These are phyloP conservation scores for Sarcophaga variegata DNA, from an alignment of 2,888 invertebrate species.

Conservation along the genomic window DNA sequence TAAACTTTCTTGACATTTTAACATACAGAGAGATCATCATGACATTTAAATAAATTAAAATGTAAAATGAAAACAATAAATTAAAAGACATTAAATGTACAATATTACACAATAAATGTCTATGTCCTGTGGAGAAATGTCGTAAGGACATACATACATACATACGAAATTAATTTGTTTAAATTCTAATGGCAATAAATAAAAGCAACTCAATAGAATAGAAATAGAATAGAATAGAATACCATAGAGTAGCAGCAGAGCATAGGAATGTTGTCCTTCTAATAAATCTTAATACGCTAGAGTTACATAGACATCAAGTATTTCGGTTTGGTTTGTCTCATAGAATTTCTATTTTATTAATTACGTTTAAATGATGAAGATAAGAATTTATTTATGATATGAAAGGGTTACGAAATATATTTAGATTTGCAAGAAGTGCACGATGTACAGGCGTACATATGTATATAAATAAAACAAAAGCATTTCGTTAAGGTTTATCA, in stretches of 20 bases:
- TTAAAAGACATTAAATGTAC: not conserved
- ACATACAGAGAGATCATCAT: not conserved
- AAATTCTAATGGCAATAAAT: too few species aligned
- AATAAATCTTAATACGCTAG: constrained; percentile 4
- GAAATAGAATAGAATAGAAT: too few species aligned
- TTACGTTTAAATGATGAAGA: constrained; percentile 8
- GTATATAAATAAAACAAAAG: too few species aligned
- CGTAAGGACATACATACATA: too few species aligned
- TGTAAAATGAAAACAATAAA: not conserved
- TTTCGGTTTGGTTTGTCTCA: not conserved
- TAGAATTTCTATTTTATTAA: not conserved
- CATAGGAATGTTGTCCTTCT: not conserved
- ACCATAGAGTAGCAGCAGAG: too few species aligned
- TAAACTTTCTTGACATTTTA: not conserved
- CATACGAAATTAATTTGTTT: too few species aligned
- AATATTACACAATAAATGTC: not conserved
- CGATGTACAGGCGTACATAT: too few species aligned
- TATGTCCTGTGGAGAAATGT: not conserved
- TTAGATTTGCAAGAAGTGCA: too few species aligned
- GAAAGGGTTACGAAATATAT: not conserved
- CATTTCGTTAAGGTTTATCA: too few species aligned
- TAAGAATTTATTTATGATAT: not conserved
- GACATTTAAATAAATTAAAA: not conserved
- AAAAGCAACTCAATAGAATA: too few species aligned
- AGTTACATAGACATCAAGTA: not conserved